phyloP scores from a whole-genome alignment of 2,797 vertebrate genomes.

The Sternarchorhynchus goeldii region DNA sequence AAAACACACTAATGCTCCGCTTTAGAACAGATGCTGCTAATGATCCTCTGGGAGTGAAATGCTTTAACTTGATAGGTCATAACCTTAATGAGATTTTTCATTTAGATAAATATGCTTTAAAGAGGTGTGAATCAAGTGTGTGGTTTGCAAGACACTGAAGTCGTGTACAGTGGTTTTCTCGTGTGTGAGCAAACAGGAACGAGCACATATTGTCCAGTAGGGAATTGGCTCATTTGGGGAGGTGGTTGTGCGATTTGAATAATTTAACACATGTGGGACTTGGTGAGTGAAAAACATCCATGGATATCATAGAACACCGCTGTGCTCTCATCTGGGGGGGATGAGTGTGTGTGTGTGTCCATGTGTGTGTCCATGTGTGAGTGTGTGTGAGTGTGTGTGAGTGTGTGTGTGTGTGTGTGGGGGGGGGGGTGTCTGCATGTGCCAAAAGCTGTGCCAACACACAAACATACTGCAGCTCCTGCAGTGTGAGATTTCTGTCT shows the following conservation, averaged over 20 bases:
- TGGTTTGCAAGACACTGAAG: conserved; percentile 2
- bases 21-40: conserved; percentile 17
- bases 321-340: conserved; percentile 47
- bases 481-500: conserved; percentile 32
- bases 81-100: conserved; percentile 41
- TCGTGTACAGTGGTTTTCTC: neutral
- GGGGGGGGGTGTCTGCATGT: conserved; percentile 12
- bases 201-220: conserved; percentile 49
- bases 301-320: conserved; percentile 52
- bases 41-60: conserved; percentile 17
- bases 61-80: conserved; percentile 1
- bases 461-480: conserved; percentile 34
- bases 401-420: too few relatives aligned
- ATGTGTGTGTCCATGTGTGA: too few relatives aligned
- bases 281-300: conserved; percentile 47
- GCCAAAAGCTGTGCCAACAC: conserved; percentile 35
- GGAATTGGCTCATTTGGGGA: conserved; percentile 44
- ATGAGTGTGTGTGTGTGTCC: too few relatives aligned
- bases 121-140: conserved; percentile 29
- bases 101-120: conserved; percentile 45
- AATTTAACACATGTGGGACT: conserved; percentile 59
- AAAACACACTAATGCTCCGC: neutral
- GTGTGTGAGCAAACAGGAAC: conserved; percentile 28
- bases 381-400: too few relatives aligned
- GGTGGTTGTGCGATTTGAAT: conserved; percentile 53